Conservation (phyloP, 1,140 invertebrate species). For the Pogonomyrmex barbatus region DNA sequence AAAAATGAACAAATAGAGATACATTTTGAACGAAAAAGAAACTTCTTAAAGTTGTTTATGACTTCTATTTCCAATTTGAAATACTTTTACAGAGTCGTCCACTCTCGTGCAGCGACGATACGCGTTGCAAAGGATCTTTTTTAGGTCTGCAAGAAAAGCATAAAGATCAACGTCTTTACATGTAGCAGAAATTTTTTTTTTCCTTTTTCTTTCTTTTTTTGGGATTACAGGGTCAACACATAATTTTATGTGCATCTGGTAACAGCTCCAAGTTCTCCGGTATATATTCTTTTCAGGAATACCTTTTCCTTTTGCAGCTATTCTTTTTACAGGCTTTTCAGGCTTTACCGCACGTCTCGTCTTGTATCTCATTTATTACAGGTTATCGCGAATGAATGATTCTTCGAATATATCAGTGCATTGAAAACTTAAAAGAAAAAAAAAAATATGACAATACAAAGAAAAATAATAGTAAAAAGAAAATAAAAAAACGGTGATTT, state of each 20-base stretch:
- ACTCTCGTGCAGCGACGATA: slow-evolving; percentile 48
- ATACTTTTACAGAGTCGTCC: slow-evolving; percentile 65
- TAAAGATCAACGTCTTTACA: slow-evolving; percentile 65
- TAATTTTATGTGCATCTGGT: slow-evolving; percentile 78
- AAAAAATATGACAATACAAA: slow-evolving; percentile 66
- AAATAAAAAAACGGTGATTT: slow-evolving; percentile 72
- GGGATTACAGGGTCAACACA: slow-evolving; percentile 81
- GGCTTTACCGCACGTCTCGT: slow-evolving; percentile 83
- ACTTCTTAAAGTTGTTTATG: slow-evolving; percentile 17
- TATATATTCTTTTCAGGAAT: slow-evolving; percentile 77
- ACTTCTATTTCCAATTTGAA: slow-evolving; percentile 57
- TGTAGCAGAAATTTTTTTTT: slow-evolving; percentile 67
- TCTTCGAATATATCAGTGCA: slow-evolving; percentile 67
- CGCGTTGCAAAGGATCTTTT: slow-evolving; percentile 69
- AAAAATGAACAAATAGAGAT: slow-evolving; percentile 11
- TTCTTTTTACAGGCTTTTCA: slow-evolving; percentile 86
- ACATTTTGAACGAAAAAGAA: slow-evolving; percentile 7
- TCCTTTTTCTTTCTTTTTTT: slow-evolving; percentile 70
- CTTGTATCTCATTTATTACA: slow-evolving; percentile 79
- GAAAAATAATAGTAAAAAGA: slow-evolving; percentile 72
- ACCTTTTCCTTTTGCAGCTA: slow-evolving; percentile 83
- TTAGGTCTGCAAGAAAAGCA: slow-evolving; percentile 76
- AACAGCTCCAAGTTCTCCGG: slow-evolving; percentile 77
- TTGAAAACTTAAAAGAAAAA: slow-evolving; percentile 66
- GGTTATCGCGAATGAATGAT: slow-evolving; percentile 78